Conservation (phyloP, 2,113 vertebrate species). For the Phrynosoma platyrhinos region DNA sequence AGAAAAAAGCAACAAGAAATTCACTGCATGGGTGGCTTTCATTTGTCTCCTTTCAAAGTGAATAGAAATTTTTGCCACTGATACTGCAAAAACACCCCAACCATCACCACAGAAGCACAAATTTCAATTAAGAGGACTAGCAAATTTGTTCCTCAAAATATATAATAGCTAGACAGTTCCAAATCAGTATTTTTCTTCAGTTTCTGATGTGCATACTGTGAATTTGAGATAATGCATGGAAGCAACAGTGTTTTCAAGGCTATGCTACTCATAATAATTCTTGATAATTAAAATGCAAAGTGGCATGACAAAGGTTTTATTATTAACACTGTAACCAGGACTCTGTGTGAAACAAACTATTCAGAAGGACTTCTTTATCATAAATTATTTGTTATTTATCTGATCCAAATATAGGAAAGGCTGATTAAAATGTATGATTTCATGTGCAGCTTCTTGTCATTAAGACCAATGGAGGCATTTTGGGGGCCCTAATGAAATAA, state of each 20-base stretch:
- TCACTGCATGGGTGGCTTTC: neutral
- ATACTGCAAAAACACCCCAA: neutral
- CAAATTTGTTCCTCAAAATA: constrained; percentile 24
- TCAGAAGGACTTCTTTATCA: constrained; percentile 77
- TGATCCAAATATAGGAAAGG: constrained; percentile 79
- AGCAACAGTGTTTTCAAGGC: constrained; percentile 44
- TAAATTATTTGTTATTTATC: constrained; percentile 85
- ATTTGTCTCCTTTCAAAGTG: neutral
- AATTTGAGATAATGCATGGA: constrained; percentile 57
- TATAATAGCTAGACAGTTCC: neutral
- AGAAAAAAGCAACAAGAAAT: neutral
- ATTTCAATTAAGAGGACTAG: constrained; percentile 48
- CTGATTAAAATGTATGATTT: constrained; percentile 83
- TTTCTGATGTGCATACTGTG: constrained; percentile 41
- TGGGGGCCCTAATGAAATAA: constrained; percentile 84
- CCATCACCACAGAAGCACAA: neutral
- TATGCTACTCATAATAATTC: constrained; percentile 54
- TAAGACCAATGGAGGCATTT: constrained; percentile 80
- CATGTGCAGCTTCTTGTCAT: constrained; percentile 77
- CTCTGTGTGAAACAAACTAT: constrained; percentile 76
- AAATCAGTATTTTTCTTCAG: neutral
- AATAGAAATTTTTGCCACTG: neutral
- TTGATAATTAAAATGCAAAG: constrained; percentile 79
- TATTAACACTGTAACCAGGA: constrained; percentile 77
- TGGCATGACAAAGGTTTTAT: constrained; percentile 73